Percentiles rank a stretch among this genome's conserved stretches.
Evolutionary conservation across 64 coral and sea anemone genomes (phyloP).

Genomic region (Dendrophyllia cribrosa): DNA sequence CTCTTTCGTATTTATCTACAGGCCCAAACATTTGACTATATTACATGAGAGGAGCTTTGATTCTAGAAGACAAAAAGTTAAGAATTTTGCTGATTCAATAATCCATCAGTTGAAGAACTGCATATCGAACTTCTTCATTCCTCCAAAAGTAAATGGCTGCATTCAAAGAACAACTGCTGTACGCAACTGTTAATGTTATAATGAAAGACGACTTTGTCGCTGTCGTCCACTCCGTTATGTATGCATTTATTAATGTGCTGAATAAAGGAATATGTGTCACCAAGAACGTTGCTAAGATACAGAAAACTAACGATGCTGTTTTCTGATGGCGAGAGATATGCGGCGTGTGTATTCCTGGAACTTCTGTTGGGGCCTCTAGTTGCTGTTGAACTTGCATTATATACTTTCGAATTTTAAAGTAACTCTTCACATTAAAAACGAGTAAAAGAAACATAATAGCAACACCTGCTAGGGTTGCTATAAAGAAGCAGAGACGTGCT

Average conservation of each 20-base stretch:
- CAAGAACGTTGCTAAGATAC: background rate
- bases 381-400: conserved; percentile 10
- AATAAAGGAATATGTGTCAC: background rate
- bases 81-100: too few species aligned
- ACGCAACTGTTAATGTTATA: background rate
- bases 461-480: background rate
- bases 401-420: conserved; percentile 8
- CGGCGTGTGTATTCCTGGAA: background rate
- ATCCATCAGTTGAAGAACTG: background rate
- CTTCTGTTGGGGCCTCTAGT: background rate
- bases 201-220: background rate
- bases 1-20: too few species aligned
- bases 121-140: background rate
- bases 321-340: background rate
- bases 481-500: background rate
- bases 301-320: background rate
- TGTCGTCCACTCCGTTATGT: background rate
- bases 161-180: background rate
- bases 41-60: too few species aligned
- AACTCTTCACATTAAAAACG: background rate
- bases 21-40: too few species aligned
- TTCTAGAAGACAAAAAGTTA: too few species aligned
- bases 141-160: background rate
- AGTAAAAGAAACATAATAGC: background rate
- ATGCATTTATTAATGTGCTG: background rate